phyloP scores from a whole-genome alignment of 2,797 vertebrate genomes.

The Geotrypetes seraphini region DNA sequence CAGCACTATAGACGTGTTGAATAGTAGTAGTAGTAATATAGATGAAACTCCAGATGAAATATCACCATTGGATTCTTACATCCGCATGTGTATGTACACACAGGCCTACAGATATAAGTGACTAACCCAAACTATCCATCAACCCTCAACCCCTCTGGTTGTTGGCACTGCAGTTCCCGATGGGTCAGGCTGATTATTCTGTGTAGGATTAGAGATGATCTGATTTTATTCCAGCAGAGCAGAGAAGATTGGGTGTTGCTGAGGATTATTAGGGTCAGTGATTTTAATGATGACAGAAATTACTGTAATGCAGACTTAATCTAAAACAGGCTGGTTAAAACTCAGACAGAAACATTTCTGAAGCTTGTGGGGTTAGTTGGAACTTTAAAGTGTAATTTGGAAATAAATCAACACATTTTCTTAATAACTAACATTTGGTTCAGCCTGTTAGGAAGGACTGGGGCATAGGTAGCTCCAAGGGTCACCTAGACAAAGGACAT shows the following conservation, averaged over 20 bases:
- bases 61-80: too few relatives aligned
- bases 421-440: background rate
- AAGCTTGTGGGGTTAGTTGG: background rate
- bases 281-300: background rate
- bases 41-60: too few relatives aligned
- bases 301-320: constrained; percentile 1
- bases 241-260: background rate
- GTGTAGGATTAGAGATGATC: background rate
- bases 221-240: background rate
- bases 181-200: background rate
- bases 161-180: background rate
- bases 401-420: background rate
- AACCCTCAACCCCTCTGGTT: too few relatives aligned
- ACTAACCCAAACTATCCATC: too few relatives aligned
- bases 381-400: background rate
- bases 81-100: too few relatives aligned
- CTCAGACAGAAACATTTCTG: background rate
- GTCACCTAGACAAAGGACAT: too few relatives aligned
- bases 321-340: constrained; percentile 6
- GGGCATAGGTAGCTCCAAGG: too few relatives aligned
- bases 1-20: too few relatives aligned
- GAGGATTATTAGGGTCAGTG: background rate
- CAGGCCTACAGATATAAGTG: too few relatives aligned
- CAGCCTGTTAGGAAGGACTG: too few relatives aligned
- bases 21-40: too few relatives aligned